Conservation (phyloP, 2,113 vertebrate genomes). For the Eretmochelys imbricata region DNA sequence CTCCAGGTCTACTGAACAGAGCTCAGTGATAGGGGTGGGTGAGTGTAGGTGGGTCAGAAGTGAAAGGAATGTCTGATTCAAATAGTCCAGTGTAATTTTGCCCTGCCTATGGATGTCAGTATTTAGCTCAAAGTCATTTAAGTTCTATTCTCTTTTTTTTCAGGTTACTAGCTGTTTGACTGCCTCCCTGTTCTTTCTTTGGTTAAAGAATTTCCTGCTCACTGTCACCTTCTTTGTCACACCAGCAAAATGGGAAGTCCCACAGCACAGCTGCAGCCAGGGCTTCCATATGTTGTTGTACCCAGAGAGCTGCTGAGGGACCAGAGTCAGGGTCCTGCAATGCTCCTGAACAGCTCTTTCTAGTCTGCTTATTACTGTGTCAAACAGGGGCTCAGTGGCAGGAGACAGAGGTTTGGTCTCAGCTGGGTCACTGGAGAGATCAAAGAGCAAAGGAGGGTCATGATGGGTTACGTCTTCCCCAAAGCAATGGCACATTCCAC, state of each 20-base stretch:
- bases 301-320: conserved; percentile 80
- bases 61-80: background rate
- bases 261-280: conserved; percentile 91
- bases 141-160: background rate
- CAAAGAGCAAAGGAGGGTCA: conserved; percentile 84
- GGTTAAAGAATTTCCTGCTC: background rate
- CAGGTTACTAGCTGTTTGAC: background rate
- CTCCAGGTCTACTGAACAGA: background rate
- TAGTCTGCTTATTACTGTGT: conserved; percentile 68
- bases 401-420: conserved; percentile 79
- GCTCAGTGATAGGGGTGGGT: background rate
- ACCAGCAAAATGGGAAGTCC: conserved; percentile 89
- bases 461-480: conserved; percentile 77
- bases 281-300: conserved; percentile 84
- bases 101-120: background rate
- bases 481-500: conserved; percentile 75
- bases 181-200: background rate
- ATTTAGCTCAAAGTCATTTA: background rate
- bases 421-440: conserved; percentile 83
- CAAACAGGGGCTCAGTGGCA: conserved; percentile 71
- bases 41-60: no score
- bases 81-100: background rate
- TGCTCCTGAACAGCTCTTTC: conserved; percentile 77
- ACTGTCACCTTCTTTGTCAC: conserved; percentile 52
- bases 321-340: conserved; percentile 51